A percentile compares a stretch with the other conserved stretches of the same genome.
phyloP scores from a whole-genome alignment of 2,888 invertebrate genomes.

The Ectemnius lituratus region DNA sequence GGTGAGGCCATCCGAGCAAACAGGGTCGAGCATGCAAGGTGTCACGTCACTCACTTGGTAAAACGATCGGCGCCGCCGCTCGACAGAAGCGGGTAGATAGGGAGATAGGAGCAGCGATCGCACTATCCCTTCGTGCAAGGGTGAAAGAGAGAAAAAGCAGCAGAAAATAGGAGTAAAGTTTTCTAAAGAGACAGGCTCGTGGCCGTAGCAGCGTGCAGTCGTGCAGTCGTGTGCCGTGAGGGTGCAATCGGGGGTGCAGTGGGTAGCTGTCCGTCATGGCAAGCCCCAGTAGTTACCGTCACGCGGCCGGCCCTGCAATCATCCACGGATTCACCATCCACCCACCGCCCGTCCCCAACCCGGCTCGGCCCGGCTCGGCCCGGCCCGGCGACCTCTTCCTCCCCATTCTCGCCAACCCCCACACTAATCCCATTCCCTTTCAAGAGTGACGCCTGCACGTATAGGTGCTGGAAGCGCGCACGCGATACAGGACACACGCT shows the following conservation, averaged over 20 bases:
- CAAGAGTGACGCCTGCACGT: slow-evolving; percentile 70
- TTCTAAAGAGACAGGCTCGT: slow-evolving; percentile 67
- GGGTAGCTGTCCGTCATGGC: slow-evolving; percentile 63
- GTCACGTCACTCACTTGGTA: slow-evolving; percentile 54
- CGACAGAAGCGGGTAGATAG: slow-evolving; percentile 34
- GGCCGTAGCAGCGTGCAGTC: slow-evolving; percentile 52
- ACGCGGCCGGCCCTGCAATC: slow-evolving; percentile 72
- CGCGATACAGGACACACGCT: slow-evolving; percentile 65
- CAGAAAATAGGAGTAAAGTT: slow-evolving; percentile 44
- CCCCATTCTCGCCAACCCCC: slow-evolving; percentile 66
- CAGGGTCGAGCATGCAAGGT: slow-evolving; percentile 50
- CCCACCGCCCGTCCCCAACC: slow-evolving; percentile 45
- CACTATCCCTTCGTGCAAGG: background rate
- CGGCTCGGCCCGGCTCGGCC: slow-evolving; percentile 34
- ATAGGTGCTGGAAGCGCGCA: slow-evolving; percentile 67
- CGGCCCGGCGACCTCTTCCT: slow-evolving; percentile 37
- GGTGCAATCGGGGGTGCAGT: slow-evolving; percentile 39
- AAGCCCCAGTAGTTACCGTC: slow-evolving; percentile 76
- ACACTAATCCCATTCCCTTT: slow-evolving; percentile 72
- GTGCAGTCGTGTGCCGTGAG: slow-evolving; percentile 52
- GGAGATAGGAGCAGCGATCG: slow-evolving; percentile 7
- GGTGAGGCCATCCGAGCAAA: slow-evolving; percentile 44
- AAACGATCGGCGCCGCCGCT: slow-evolving; percentile 49
- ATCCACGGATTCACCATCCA: slow-evolving; percentile 63
- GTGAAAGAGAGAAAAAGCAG: background rate